phyloP scores from a whole-genome alignment of 2,113 vertebrate genomes.

The Dryoscopus gambensis region DNA sequence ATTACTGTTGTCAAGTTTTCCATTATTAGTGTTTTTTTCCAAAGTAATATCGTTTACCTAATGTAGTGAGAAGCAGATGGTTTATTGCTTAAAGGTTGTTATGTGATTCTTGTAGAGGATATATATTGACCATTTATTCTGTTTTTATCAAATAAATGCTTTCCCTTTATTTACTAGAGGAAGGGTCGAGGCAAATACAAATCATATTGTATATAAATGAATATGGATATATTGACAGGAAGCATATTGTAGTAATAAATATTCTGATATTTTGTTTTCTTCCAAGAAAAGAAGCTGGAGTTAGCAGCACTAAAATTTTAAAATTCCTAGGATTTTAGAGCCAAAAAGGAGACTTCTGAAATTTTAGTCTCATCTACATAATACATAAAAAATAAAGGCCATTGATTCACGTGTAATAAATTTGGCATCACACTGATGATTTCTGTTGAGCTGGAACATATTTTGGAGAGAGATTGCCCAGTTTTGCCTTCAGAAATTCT shows the following conservation, averaged over 20 bases:
- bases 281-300: not conserved
- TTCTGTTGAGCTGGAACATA: not conserved
- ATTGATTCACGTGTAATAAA: fast-evolving
- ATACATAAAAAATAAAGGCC: not conserved
- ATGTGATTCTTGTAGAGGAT: not conserved
- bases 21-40: not conserved
- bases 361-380: not conserved
- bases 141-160: not conserved
- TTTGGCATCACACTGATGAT: not conserved
- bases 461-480: not conserved
- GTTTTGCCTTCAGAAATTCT: not conserved
- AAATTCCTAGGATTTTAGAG: not conserved
- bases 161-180: not conserved
- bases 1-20: conserved; percentile 30
- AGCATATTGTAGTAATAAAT: not conserved
- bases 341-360: not conserved
- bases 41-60: not conserved
- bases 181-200: not conserved
- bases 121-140: not conserved
- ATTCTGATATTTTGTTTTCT: not conserved
- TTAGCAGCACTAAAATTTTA: not conserved
- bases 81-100: not conserved
- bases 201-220: not conserved
- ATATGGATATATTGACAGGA: not conserved
- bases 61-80: conserved; percentile 15